phyloP scores from a whole-genome alignment of 2,113 vertebrate genomes.

The Hippolais icterina region DNA sequence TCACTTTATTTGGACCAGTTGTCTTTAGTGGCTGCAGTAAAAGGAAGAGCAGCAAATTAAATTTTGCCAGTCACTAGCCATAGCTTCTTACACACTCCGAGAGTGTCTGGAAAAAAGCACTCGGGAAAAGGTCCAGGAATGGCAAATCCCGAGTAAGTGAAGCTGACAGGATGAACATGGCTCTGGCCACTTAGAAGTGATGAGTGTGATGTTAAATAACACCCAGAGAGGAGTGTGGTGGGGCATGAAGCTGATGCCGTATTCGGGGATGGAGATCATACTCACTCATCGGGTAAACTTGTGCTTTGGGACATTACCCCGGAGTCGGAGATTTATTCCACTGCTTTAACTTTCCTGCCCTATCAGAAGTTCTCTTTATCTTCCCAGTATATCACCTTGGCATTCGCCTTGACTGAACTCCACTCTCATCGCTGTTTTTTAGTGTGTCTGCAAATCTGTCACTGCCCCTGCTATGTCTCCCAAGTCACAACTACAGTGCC shows the following conservation, averaged over 20 bases:
- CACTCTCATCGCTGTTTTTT: background rate
- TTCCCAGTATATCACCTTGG: background rate
- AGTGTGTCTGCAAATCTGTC: constrained; percentile 30
- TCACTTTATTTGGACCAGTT: background rate
- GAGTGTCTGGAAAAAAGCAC: background rate
- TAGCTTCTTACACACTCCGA: rapidly evolving
- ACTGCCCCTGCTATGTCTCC: constrained; percentile 17
- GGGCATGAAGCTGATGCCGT: background rate
- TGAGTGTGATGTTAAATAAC: background rate
- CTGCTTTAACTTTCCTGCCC: background rate
- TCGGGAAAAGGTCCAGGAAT: background rate
- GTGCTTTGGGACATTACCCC: background rate
- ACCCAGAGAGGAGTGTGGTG: background rate
- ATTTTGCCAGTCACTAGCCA: background rate
- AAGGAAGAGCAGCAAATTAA: background rate
- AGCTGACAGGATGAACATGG: background rate
- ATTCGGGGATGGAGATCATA: background rate
- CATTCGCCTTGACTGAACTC: constrained; percentile 48
- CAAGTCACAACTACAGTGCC: constrained; percentile 1
- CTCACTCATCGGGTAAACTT: background rate
- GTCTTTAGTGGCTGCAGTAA: background rate
- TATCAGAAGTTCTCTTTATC: constrained; percentile 19
- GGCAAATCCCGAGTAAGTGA: background rate
- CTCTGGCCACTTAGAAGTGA: background rate
- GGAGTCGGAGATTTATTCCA: background rate